Base-by-base conservation (phyloP, 2,797 vertebrate genomes). In the Anniella stebbinsi region DNA sequence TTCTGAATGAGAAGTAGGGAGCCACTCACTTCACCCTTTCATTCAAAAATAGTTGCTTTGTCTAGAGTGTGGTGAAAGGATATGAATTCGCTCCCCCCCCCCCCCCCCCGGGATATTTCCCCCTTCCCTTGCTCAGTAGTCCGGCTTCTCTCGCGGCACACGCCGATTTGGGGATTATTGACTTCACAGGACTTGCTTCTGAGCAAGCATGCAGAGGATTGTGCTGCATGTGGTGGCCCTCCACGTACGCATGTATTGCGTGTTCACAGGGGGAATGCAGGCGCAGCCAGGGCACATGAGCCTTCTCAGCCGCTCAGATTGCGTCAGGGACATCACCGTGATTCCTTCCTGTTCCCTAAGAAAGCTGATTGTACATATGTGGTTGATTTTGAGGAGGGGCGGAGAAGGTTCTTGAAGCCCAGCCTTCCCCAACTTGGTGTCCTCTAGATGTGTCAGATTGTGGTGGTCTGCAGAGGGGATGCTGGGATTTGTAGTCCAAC, bases 1-100 rank as follows among this genome's bases (percentile, higher is more conserved):
- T 9, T 5, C 0, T n/a, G n/a, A 54, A 38, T 80, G 11, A 2
- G 21, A 25, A 10, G 1, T 3, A 13, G 41, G 41, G 33, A 36
- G 23, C 23, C 17, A 3, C 33, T 48, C 10, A n/a, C n/a, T n/a
- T n/a, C 28, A 21, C 6, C 36, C 0, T n/a, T 67, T 2, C 18
- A 4, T 77, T 51, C 0, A 1, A 23, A n/a, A 63, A 51, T 57
- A 77, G 30, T 25, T 33, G 4, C 33, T n/a, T 36, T 51, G 48
- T 15, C 38, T 10, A 5, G 23, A 25, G 23, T 7, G 4, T 45
- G 12, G 33, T 3, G 18, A 1, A 4, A 5, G n/a, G 2, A 30
- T 4, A 12, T 13, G n/a, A 30, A 8, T 9, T 1, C 2, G 38
- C 1, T 21, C 41, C 41, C 3, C 3, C 45, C 2, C 30, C 33